Conservation (phyloP, 2,888 invertebrate genomes). For the Microplitis deprimator region DNA sequence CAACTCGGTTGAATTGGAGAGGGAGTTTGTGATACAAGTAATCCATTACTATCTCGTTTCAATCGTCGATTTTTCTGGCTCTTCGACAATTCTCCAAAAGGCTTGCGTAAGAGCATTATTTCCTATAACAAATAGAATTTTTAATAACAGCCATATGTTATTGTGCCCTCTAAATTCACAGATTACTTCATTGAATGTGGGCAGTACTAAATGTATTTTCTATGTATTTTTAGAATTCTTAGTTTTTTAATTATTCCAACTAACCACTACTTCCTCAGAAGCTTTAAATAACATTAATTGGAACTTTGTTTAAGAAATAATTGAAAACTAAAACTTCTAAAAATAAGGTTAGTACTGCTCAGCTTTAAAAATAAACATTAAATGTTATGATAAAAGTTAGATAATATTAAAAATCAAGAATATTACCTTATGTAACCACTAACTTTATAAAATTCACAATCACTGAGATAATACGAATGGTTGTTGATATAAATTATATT, state of each 20-base stretch:
- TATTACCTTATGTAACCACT: not conserved
- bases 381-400: not conserved
- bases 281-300: too few species aligned
- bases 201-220: not conserved
- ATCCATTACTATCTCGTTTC: not conserved
- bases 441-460: not conserved
- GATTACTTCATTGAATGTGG: too few species aligned
- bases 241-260: too few species aligned
- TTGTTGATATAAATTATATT: not conserved
- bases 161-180: not conserved
- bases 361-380: too few species aligned
- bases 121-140: not conserved
- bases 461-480: not conserved
- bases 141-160: not conserved
- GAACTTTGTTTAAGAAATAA: not conserved
- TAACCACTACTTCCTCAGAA: too few species aligned
- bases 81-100: not conserved
- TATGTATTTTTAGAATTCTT: not conserved
- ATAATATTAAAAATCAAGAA: not conserved
- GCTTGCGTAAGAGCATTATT: not conserved
- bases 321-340: not conserved
- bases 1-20: not conserved
- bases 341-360: not conserved
- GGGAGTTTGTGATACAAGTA: not conserved
- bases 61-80: conserved; percentile 6